These are phyloP conservation scores for Heterotilapia buettikoferi DNA, from an alignment of 2,113 vertebrate species.

Conservation along the genomic window DNA sequence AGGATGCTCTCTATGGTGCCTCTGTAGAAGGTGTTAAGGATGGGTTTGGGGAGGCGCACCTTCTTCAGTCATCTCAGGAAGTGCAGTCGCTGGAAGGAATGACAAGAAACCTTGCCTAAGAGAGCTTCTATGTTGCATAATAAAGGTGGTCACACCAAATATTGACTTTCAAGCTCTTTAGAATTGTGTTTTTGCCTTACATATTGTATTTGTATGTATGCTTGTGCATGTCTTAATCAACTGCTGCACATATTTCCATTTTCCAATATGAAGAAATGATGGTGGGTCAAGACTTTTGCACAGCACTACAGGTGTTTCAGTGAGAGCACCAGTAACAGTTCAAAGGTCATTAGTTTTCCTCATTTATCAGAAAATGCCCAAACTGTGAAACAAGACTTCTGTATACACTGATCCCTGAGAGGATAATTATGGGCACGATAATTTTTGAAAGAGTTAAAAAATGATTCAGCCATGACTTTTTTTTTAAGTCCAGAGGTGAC, in stretches of 20 bases:
- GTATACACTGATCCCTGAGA: neutral
- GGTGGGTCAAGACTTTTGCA: neutral
- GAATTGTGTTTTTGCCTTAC: neutral
- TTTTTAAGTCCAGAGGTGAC: neutral
- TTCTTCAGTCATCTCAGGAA: neutral
- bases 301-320: neutral
- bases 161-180: neutral
- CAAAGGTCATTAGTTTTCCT: neutral
- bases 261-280: neutral
- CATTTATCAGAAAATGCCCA: neutral
- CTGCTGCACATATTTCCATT: neutral
- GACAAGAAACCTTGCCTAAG: neutral
- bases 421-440: neutral
- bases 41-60: rapidly evolving
- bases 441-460: neutral
- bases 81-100: neutral
- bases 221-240: neutral
- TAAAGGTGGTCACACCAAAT: neutral
- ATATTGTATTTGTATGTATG: rapidly evolving
- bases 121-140: neutral
- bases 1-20: neutral
- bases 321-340: neutral
- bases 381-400: neutral
- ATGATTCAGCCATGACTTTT: neutral
- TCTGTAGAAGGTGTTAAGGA: neutral